Base-by-base conservation (phyloP, 37 sponge, comb jelly and placozoan species). In the Theonella swinhoei region DNA sequence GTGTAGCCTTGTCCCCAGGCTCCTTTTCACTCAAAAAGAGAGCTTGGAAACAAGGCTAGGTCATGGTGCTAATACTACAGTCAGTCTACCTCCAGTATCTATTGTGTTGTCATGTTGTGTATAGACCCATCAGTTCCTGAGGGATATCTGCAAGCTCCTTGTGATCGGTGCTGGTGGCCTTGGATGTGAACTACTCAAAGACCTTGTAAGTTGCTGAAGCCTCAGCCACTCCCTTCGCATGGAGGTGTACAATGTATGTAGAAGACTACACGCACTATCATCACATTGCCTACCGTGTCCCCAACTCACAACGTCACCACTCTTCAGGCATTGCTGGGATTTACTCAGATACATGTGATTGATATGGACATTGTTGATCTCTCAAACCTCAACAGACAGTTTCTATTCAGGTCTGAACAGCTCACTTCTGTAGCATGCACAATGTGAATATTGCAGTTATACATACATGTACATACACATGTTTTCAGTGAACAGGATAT, bases 331-430 rank as follows among this genome's bases (percentile, higher is more conserved):
- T 82, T 98, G 78, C 83, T 93, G 64, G 95, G 99, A n/a, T 97
- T 99, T 76, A 89, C 70, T 62, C 80, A 93, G 64, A 71, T 99
- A 5, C 91, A 99, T 76, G 94, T 94, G 61, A 99, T 99, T 74
- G 99, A 99, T 75, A 99, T 99, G 99, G 99, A 99, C 84, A 99
- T 95, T 0, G 96, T 99, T 60, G 99, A 99, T 75, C 54, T 95
- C 23, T 99, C 99, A 31, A 99, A 99, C 60, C 87, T 99, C 47
- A 99, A 99, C 72, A 64, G 99, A 59, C 99, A 98, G 80, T n/a
- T n/a, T 58, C 90, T 99, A 30, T 99, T 96, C 76, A 89, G 95
- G 91, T 93, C 32, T 14, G 33, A 0, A 7, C 54, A 47, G 14
- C 14, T 17, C 11, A 47, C 7, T n/a, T n/a, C n/a, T 80, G 23